Base-by-base conservation (phyloP, 2,888 invertebrate genomes). In the Adelognathus sp. region DNA sequence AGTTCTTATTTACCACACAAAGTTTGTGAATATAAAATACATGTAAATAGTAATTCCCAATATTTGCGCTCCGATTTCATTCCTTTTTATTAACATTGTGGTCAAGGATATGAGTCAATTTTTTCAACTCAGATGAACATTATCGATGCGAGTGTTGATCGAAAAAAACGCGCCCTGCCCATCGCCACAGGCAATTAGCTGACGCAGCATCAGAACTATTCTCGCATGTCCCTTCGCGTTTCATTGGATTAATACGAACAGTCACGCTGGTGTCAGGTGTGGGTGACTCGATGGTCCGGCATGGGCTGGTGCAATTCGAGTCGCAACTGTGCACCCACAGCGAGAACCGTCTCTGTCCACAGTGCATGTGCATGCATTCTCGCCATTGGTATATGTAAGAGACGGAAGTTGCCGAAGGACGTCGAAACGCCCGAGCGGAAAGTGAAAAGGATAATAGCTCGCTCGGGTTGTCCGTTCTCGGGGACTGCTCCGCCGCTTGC, bases 401-500 rank as follows among this genome's bases (percentile, higher is more conserved):
- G 85, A 83, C 85, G 85, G 86, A 87, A 87, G 86, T 87, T 81
- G 73, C 75, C 81, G 80, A 77, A 83, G 84, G 79, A 81, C 81
- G 77, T 76, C 79, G 80, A 50, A 50, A 81, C 81, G 73, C 76
- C 71, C 72, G 80, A 79, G 81, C 82, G 81, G 85, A 87, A 86
- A 87, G 86, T 86, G 85, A 86, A 86, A 87, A 87, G 84, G 67
- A 77, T 77, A 60, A 66, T 41, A 72, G 76, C 75, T 36, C 77
- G 64, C 18, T 24, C 31, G 67, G 9, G 67, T 56, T 41, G 33
- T 63, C 36, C 39, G 33, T 36, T 24, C 11, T 16, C 36, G 11
- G 21, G 60, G 24, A 31, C 76, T 77, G 73, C 80, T 82, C 78
- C 79, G 82, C 77, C 79, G 81, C 71, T 67, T 76, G 80, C 80